Conservation (phyloP, 2,888 invertebrate genomes). For the Mesoligia furuncula region DNA sequence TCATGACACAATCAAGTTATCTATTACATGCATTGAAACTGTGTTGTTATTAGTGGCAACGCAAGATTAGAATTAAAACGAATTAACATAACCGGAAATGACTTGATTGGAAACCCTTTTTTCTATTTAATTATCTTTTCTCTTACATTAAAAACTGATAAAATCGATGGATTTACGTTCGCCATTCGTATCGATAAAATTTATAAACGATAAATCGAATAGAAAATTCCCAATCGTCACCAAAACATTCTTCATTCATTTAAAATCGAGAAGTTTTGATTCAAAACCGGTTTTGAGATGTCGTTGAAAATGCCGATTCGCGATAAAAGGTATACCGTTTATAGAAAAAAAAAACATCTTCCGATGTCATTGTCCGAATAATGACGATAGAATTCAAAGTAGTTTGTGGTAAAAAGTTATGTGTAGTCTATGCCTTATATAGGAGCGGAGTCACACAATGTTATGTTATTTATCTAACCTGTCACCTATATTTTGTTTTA, state of each 20-base stretch:
- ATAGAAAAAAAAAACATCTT: constrained; percentile 68
- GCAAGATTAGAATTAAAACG: constrained; percentile 31
- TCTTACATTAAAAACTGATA: constrained; percentile 56
- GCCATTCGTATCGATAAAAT: constrained; percentile 56
- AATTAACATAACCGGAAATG: constrained; percentile 58
- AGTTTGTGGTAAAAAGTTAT: constrained; percentile 55
- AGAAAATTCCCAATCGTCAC: constrained; percentile 56
- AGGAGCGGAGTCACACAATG: constrained; percentile 37
- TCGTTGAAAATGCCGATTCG: constrained; percentile 70
- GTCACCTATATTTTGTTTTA: constrained; percentile 39
- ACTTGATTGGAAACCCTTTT: constrained; percentile 51
- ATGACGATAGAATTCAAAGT: constrained; percentile 75
- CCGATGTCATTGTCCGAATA: constrained; percentile 79
- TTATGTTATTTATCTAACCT: constrained; percentile 54
- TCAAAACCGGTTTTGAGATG: constrained; percentile 62
- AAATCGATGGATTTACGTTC: constrained; percentile 59
- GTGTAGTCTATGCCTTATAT: constrained; percentile 40
- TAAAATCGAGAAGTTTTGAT: constrained; percentile 54
- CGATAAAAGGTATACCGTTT: constrained; percentile 68
- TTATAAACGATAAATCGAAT: constrained; percentile 60
- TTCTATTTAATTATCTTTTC: constrained; percentile 51
- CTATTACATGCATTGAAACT: neutral
- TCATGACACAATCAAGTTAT: neutral
- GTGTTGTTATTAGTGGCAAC: neutral
- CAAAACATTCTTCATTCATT: constrained; percentile 59